These are phyloP conservation scores for Latrodectus geometricus DNA, from an alignment of 1,140 invertebrate species.

Conservation along the genomic window DNA sequence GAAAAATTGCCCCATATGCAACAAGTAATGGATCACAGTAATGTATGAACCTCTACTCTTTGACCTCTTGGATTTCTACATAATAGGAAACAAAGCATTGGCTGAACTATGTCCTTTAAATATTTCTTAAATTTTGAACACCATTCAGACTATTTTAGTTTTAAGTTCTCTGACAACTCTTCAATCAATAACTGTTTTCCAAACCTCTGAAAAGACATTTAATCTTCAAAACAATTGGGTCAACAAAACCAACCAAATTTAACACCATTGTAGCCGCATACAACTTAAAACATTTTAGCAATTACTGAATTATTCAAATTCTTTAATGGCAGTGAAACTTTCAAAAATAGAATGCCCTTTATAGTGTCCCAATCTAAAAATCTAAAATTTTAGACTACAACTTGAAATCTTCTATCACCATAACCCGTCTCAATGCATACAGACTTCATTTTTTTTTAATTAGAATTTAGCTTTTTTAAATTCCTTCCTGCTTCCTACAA, in stretches of 20 bases:
- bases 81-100: not conserved
- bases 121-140: not conserved
- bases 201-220: too few species aligned
- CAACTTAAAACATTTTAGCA: not conserved
- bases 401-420: too few species aligned
- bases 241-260: not conserved
- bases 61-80: not conserved
- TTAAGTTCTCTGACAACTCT: not conserved
- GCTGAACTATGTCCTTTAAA: not conserved
- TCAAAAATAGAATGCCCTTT: not conserved
- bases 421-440: not conserved
- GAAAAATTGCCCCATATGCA: not conserved
- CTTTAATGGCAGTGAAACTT: not conserved
- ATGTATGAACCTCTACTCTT: not conserved
- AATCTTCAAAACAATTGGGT: too few species aligned
- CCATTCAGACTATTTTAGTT: not conserved
- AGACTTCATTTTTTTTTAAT: not conserved
- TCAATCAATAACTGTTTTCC: not conserved
- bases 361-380: not conserved
- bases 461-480: conserved; percentile 3
- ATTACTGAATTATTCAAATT: not conserved
- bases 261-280: not conserved
- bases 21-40: too few species aligned
- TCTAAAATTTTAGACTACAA: not conserved
- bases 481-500: not conserved